A percentile compares a stretch with the other conserved stretches of the same genome.
phyloP scores from a whole-genome alignment of 2,113 vertebrate species.

The Peromyscus leucopus region DNA sequence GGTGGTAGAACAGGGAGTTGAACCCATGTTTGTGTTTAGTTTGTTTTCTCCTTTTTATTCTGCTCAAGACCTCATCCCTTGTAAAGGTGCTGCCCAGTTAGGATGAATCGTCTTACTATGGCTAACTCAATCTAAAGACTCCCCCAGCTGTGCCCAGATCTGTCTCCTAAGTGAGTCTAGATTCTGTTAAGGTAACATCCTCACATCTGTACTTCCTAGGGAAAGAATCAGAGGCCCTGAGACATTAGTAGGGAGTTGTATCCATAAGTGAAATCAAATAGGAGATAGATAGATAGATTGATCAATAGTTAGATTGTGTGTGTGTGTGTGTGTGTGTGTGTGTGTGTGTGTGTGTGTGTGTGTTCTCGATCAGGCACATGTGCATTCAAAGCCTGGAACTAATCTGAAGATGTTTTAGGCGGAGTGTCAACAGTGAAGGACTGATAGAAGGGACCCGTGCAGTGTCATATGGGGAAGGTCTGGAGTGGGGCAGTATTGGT shows the following conservation, averaged over 20 bases:
- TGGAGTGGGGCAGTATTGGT: too few species aligned
- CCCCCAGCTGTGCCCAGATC: neutral
- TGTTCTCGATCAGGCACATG: neutral
- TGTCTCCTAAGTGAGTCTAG: neutral
- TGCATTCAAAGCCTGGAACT: too few species aligned
- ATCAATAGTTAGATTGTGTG: too few species aligned
- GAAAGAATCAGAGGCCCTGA: neutral
- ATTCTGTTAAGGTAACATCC: neutral
- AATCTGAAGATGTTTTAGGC: neutral
- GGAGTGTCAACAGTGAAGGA: neutral
- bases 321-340: too few species aligned
- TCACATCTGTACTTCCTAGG: neutral
- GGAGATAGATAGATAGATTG: neutral
- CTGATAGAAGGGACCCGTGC: neutral
- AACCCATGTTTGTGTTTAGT: neutral
- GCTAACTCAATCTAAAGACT: neutral
- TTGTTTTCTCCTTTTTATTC: neutral
- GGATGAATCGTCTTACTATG: neutral
- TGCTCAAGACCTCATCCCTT: neutral
- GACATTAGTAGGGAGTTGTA: neutral
- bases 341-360: neutral
- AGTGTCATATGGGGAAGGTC: neutral
- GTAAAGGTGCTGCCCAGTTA: neutral
- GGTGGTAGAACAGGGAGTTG: neutral
- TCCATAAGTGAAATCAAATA: neutral